phyloP scores from a whole-genome alignment of 2,797 vertebrate species.

The Cyprinella venusta region DNA sequence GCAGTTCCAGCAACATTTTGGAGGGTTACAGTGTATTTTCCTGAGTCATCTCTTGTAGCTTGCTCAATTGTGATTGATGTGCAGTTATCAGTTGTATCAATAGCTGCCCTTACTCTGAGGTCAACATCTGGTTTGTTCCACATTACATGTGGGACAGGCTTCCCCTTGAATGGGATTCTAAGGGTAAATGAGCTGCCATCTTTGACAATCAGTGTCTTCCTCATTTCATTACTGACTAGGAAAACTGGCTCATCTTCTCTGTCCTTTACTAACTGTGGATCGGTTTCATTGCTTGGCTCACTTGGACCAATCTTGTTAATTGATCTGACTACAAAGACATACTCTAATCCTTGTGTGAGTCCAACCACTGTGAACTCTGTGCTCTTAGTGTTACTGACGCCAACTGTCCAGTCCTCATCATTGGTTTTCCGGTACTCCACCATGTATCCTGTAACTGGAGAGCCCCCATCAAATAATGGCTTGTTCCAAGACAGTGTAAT shows the following conservation, averaged over 20 bases:
- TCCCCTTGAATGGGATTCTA: slow-evolving; percentile 91
- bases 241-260: slow-evolving; percentile 94
- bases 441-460: slow-evolving; percentile 88
- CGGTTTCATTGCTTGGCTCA: slow-evolving; percentile 90
- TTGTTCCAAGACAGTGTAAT: slow-evolving; percentile 93
- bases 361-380: slow-evolving; percentile 88
- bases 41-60: slow-evolving; percentile 92
- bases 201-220: slow-evolving; percentile 92
- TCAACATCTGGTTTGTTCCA: slow-evolving; percentile 95
- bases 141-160: slow-evolving; percentile 87
- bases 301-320: slow-evolving; percentile 93
- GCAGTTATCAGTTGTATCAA: slow-evolving; percentile 84
- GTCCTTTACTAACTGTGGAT: slow-evolving; percentile 88
- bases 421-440: slow-evolving; percentile 89
- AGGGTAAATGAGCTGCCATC: slow-evolving; percentile 91
- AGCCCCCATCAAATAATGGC: slow-evolving; percentile 95
- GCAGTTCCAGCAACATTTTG: slow-evolving; percentile 88
- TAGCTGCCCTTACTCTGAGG: slow-evolving; percentile 87
- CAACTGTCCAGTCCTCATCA: slow-evolving; percentile 89
- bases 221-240: slow-evolving; percentile 92
- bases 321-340: slow-evolving; percentile 89
- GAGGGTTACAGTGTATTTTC: slow-evolving; percentile 92
- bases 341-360: slow-evolving; percentile 85
- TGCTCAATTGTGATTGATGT: slow-evolving; percentile 91
- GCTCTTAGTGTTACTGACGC: slow-evolving; percentile 84